Base-by-base conservation (phyloP, 2,113 vertebrate genomes). In the Boleophthalmus pectinirostris region DNA sequence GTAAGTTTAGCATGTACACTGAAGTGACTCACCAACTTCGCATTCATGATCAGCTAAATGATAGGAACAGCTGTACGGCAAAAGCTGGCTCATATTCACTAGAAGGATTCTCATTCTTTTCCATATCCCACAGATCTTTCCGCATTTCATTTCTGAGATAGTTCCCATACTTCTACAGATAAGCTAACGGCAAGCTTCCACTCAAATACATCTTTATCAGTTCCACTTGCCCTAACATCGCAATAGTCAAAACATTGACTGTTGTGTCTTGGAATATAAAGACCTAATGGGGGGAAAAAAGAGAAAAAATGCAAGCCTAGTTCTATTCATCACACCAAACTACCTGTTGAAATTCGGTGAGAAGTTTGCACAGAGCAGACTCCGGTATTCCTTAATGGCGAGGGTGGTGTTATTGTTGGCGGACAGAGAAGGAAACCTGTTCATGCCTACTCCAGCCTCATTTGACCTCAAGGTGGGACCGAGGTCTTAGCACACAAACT, bases 391-490 rank as follows among this genome's bases (percentile, higher is more conserved):
- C 77, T 35, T 70, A n/a, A 70, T 56, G 69, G 67, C 72, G 51
- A 51, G 58, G 66, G 60, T 29, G 75, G 6, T 11, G 45, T 70
- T 82, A 29, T 68, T 75, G 20, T 72, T 80, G 72, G 70, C 77
- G 10, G 3, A 20, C 60, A 16, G 23, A 61, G 25, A 75, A 24
- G 43, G 23, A 51, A 38, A 35, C 23, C 45, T 13, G 29, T 18
- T 24, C 69, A 38, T 33, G 58, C 56, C 74, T 72, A 71, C 43
- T 57, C 65, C 25, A 1, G 56, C 53, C 70, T 46, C 15, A 38
- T 77, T 43, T 61, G 63, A 53, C 54, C 70, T 72, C 10, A 64
- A 78, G 80, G 45, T 66, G 45, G 75, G 63, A 68, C 66, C 33
- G 7, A 8, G 8, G 43, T 56, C 25, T 47, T 70, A 61, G 58